Conservation (phyloP, 2,113 vertebrate species). For the Nibea coibor region DNA sequence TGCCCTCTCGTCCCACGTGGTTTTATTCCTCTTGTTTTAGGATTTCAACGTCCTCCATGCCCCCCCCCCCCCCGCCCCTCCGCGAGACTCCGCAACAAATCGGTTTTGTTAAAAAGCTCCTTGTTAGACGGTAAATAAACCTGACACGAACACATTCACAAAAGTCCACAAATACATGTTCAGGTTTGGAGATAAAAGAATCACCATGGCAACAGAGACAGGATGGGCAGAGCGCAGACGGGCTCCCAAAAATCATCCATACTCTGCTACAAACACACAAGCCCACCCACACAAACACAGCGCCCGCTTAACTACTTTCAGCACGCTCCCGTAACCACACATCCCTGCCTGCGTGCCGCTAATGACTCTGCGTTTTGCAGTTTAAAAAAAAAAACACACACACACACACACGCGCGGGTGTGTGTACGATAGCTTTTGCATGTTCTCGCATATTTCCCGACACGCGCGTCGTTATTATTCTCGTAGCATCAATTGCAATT, state of each 20-base stretch:
- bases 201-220: conserved; percentile 82
- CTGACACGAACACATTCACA: conserved; percentile 51
- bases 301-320: conserved; percentile 30
- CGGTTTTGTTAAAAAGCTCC: conserved; percentile 36
- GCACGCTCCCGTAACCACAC: conserved; percentile 30
- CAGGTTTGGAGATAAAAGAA: conserved; percentile 74
- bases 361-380: conserved; percentile 44
- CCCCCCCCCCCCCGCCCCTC: neutral
- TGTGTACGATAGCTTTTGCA: neutral
- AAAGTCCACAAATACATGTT: conserved; percentile 60
- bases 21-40: conserved; percentile 19
- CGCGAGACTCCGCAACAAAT: conserved; percentile 22
- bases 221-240: conserved; percentile 67
- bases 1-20: conserved; percentile 2
- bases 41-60: neutral
- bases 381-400: conserved; percentile 15
- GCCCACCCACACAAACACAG: conserved; percentile 25
- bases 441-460: neutral
- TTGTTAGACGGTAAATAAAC: conserved; percentile 49
- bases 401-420: conserved; percentile 9
- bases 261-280: conserved; percentile 51
- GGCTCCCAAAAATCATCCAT: conserved; percentile 60
- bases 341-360: conserved; percentile 30
- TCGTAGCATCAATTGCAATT: neutral
- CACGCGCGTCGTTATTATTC: neutral